Percentiles rank a stretch among this genome's conserved stretches.
Conservation (phyloP, 1,140 invertebrate species). For the Limonius californicus region DNA sequence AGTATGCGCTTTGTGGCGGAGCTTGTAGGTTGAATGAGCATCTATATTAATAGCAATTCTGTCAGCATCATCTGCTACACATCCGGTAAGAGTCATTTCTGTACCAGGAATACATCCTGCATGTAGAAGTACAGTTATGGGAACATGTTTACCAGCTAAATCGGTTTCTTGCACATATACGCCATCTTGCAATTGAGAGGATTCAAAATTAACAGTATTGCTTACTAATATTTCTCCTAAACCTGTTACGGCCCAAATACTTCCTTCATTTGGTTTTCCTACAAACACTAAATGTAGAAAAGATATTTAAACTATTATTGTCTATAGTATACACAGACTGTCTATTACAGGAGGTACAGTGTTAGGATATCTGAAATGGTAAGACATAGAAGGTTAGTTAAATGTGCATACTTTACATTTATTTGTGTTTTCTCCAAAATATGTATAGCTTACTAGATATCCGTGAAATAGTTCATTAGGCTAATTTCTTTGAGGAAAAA, state of each 20-base stretch:
- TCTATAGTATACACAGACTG: too few relatives aligned
- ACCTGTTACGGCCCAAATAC: conserved; percentile 74
- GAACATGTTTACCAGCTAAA: conserved; percentile 64
- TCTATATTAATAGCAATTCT: conserved; percentile 73
- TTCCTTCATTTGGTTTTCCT: conserved; percentile 62
- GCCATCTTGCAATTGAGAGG: conserved; percentile 44
- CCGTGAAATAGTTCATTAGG: too few relatives aligned
- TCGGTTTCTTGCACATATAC: conserved; percentile 64
- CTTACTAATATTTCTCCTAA: conserved; percentile 78
- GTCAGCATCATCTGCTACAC: conserved; percentile 66
- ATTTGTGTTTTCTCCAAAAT: too few relatives aligned
- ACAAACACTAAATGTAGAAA: neutral
- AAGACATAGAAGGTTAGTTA: too few relatives aligned
- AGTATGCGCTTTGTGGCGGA: conserved; percentile 61
- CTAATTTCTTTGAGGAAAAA: too few relatives aligned
- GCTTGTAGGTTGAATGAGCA: conserved; percentile 59
- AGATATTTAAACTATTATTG: too few relatives aligned
- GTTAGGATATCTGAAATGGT: too few relatives aligned
- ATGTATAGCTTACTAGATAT: too few relatives aligned
- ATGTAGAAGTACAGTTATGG: conserved; percentile 53
- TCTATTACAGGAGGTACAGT: too few relatives aligned
- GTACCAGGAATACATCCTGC: conserved; percentile 61
- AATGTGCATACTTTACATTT: too few relatives aligned
- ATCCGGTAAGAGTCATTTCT: conserved; percentile 62
- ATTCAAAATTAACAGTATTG: conserved; percentile 58